phyloP scores from a whole-genome alignment of 2,888 invertebrate species.

The Rotaria magnacalcarata region DNA sequence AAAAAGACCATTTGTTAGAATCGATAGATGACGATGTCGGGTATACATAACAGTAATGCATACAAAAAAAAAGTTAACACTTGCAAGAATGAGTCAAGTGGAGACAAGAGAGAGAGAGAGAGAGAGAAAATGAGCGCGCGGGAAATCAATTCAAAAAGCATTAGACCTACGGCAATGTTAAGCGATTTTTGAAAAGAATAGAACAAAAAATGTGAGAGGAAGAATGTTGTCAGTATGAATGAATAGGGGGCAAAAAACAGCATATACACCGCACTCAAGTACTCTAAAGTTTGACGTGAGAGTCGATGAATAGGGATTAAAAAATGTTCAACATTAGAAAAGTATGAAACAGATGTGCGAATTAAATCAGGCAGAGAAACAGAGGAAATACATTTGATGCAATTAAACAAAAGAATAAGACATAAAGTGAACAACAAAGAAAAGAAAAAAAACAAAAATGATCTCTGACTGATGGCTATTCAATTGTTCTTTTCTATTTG shows the following conservation, averaged over 20 bases:
- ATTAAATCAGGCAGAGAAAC: not conserved
- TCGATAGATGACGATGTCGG: not conserved
- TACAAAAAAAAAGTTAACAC: conserved; percentile 20
- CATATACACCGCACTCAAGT: not conserved
- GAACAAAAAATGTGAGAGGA: conserved; percentile 22
- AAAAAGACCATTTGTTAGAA: conserved; percentile 22
- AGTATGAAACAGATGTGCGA: not conserved
- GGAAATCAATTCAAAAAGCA: conserved; percentile 26
- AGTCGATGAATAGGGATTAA: conserved; percentile 22
- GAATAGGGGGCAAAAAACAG: conserved; percentile 8
- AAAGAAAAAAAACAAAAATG: not conserved
- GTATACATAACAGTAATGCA: not conserved
- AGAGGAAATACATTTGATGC: conserved; percentile 22
- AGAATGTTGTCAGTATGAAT: conserved; percentile 31
- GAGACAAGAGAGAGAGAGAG: not conserved
- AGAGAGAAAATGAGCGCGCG: conserved; percentile 2
- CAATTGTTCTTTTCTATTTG: not conserved
- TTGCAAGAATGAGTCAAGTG: conserved; percentile 26
- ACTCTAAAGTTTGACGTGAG: conserved; percentile 29
- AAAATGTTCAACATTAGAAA: conserved; percentile 7
- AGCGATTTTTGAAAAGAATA: conserved; percentile 31
- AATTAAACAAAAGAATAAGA: conserved; percentile 23
- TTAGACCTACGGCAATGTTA: conserved; percentile 26
- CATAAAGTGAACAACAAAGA: not conserved
- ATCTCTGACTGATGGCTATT: not conserved